Base-by-base conservation (phyloP, 2,888 invertebrate genomes). In the Andricus quercusramuli region DNA sequence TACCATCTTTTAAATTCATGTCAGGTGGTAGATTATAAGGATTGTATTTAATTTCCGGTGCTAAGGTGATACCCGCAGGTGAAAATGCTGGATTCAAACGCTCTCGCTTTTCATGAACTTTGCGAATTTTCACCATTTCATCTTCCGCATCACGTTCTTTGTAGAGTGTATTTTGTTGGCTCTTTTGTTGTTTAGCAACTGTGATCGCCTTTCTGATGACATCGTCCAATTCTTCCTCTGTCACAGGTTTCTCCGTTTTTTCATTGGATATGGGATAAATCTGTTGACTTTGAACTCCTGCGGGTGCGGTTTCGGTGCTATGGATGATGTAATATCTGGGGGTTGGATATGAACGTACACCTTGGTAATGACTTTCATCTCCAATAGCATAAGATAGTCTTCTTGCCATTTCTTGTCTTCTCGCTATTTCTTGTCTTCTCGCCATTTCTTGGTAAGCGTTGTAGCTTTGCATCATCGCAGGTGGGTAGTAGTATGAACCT, bases 161-260 rank as follows among this genome's bases (percentile, higher is more conserved):
- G 29, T 29, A 17, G 15, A 64, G 17, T 17, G 29, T 29, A 29
- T 64, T 64, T 64, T 29, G 64, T 29, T 64, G 64, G 3, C 13
- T 64, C 17, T 25, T 64, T 29, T 64, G 64, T 64, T 64, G 64
- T 64, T 64, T 25, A 15, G 64, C 64, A 64, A 64, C 25, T 17
- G 15, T 17, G 22, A 64, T 25, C 17, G 64, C 64, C 17, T 15
- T 64, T 64, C 2, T 29, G 5, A 64, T 64, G 29, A 64, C 8
- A 25, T 1, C 29, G 5, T 64, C 1, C 22, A 64, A 29, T 64
- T 64, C 25, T 17, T 29, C 64, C 2, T 25, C 25, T 29, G 64
- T 64, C 64, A 64, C 64, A 5, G 64, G 25, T 1, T 64, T 17
- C 15, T 29, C 64, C 17, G 17, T 29, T 64, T 64, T 64, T 6